Evolutionary conservation across 2,888 invertebrate genomes (phyloP).

Genomic region (Agriopis aurantiaria): DNA sequence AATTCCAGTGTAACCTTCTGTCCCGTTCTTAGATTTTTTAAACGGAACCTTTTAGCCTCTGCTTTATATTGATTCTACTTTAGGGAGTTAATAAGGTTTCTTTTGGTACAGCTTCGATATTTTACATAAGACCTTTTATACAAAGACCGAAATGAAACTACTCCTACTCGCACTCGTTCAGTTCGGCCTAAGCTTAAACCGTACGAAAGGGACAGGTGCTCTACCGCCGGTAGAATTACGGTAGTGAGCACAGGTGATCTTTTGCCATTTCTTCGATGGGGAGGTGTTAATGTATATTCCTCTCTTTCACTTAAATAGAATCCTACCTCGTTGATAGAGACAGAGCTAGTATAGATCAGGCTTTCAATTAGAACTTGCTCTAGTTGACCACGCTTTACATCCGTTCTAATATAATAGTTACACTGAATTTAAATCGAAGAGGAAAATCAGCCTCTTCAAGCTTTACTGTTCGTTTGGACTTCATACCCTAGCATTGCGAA

Average conservation of each 20-base stretch:
- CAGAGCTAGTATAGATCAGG: constrained; percentile 59
- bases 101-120: constrained; percentile 41
- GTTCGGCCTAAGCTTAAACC: constrained; percentile 83
- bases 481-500: constrained; percentile 46
- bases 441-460: constrained; percentile 62
- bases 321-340: constrained; percentile 57
- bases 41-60: constrained; percentile 27
- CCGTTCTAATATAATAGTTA: constrained; percentile 68
- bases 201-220: constrained; percentile 86
- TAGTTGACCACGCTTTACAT: constrained; percentile 79
- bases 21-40: constrained; percentile 71
- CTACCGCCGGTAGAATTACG: constrained; percentile 82
- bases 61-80: constrained; percentile 21
- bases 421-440: constrained; percentile 71
- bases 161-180: constrained; percentile 85
- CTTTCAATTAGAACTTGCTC: constrained; percentile 73
- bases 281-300: constrained; percentile 76
- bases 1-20: constrained; percentile 82
- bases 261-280: constrained; percentile 77
- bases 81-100: constrained; percentile 43
- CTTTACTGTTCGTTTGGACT: constrained; percentile 56
- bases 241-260: constrained; percentile 87
- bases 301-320: constrained; percentile 65
- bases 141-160: constrained; percentile 66
- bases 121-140: constrained; percentile 58